Percentiles rank a stretch among this genome's conserved stretches.
Conservation (phyloP, 2,113 vertebrate species). For the Callithrix jacchus region DNA sequence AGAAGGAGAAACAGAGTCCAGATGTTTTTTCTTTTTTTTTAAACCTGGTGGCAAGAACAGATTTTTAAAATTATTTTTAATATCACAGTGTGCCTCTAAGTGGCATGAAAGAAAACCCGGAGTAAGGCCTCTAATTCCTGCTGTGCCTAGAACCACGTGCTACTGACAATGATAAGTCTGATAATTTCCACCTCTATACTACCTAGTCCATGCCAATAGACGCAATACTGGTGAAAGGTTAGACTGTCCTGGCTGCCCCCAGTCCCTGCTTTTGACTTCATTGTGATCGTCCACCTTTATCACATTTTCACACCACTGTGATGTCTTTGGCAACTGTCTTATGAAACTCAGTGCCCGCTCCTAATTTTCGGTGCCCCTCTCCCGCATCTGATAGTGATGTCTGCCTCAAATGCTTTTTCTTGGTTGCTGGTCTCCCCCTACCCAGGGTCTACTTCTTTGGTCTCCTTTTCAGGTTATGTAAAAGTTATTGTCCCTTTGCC, state of each 20-base stretch:
- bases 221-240: not conserved
- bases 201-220: not conserved
- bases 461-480: not conserved
- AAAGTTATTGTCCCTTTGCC: not conserved
- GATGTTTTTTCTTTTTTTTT: not conserved
- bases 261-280: not conserved
- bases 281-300: not conserved
- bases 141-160: not conserved
- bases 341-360: accelerated
- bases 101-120: not conserved
- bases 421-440: not conserved
- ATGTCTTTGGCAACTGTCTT: accelerated
- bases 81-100: not conserved
- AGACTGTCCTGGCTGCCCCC: no score
- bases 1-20: not conserved
- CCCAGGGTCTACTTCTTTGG: not conserved
- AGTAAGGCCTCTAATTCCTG: not conserved
- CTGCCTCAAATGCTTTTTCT: not conserved
- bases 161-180: no score
- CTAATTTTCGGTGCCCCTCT: accelerated
- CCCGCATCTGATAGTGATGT: not conserved
- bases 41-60: no score
- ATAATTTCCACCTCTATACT: not conserved
- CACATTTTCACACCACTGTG: not conserved
- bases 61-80: not conserved